Evolutionary conservation across 2,888 invertebrate genomes (phyloP), one percentile per base, ranked within the genome.

Genomic region (Pristionchus japonicus): DNA sequence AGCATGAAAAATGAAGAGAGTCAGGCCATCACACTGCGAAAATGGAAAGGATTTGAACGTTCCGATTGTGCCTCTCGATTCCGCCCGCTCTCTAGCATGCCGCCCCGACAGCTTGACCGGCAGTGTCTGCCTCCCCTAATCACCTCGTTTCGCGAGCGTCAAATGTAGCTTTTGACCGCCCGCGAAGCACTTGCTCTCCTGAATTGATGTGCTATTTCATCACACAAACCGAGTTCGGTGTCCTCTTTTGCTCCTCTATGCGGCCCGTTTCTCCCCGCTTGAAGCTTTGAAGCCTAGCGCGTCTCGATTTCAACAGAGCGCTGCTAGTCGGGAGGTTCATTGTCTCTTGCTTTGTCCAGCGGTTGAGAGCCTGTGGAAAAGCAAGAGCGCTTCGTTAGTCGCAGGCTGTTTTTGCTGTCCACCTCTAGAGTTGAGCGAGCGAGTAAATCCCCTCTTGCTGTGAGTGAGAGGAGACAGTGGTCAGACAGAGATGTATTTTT

Each of bases 361-460:
- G 11, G 67, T 67, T 52, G 52, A 64, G 64, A 64, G 64, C 23
- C 31, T 1, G 3, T 15, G 67, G 31, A 2, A 61, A 61, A 61
- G 61, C 2, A 7, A 61, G 61, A 61, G 61, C 23, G n/a, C 27
- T 27, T 23, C 23, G 61, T 3, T 7, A 23, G n/a, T 3, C 34
- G 31, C 74, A 40, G 74, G 74, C 74, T 74, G 43, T 74, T 74
- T 74, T 74, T 34, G n/a, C n/a, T 27, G 74, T 23, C 20, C 43
- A 37, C 74, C 43, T 20, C 23, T 17, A 31, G 34, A 23, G 34
- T 23, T 2, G 37, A 37, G 3, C 15, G 70, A 34, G n/a, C n/a
- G 70, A 31, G 70, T 74, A 74, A 74, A 74, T 74, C 40, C 40
- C 20, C 74, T 74, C 74, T 74, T 40, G 74, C 34, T 74, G n/a